Conservation (phyloP, 2,888 invertebrate species). For the Drosophila kambysellisi region DNA sequence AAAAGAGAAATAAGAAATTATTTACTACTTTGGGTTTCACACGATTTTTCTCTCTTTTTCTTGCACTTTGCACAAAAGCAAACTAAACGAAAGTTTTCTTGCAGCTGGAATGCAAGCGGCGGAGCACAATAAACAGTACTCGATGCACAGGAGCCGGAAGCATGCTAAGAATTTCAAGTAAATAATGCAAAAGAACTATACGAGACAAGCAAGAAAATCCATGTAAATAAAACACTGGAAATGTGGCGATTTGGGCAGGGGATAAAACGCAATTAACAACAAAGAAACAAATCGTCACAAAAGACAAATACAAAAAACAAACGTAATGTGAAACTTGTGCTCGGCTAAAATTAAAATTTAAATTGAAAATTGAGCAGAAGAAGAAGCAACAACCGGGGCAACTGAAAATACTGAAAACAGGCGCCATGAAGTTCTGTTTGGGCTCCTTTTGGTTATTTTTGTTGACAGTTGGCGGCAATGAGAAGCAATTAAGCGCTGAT, state of each 20-base stretch:
- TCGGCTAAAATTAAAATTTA: conserved; percentile 48
- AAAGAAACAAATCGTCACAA: conserved; percentile 34
- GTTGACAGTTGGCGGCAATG: conserved; percentile 80
- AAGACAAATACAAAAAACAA: conserved; percentile 44
- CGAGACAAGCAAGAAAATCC: conserved; percentile 29
- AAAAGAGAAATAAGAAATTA: conserved; percentile 34
- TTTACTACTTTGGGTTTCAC: conserved; percentile 38
- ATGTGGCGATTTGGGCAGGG: conserved; percentile 51
- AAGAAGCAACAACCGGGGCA: conserved; percentile 1
- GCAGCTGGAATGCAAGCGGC: conserved; percentile 38
- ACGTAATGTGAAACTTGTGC: conserved; percentile 54
- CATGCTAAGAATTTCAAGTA: conserved; percentile 58
- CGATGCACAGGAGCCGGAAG: conserved; percentile 23
- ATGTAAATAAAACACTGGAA: conserved; percentile 47
- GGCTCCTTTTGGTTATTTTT: conserved; percentile 80
- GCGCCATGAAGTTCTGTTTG: conserved; percentile 78
- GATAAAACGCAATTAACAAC: conserved; percentile 55
- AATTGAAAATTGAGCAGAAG: conserved; percentile 22
- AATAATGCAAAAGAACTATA: conserved; percentile 56
- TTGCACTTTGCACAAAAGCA: conserved; percentile 40
- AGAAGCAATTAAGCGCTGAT: conserved; percentile 72
- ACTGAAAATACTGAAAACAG: conserved; percentile 11
- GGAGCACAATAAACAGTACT: conserved; percentile 25
- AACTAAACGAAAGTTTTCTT: conserved; percentile 52
- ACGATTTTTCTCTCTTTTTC: conserved; percentile 27